Base-by-base conservation (phyloP, 2,113 vertebrate species). In the Gopherus flavomarginatus region DNA sequence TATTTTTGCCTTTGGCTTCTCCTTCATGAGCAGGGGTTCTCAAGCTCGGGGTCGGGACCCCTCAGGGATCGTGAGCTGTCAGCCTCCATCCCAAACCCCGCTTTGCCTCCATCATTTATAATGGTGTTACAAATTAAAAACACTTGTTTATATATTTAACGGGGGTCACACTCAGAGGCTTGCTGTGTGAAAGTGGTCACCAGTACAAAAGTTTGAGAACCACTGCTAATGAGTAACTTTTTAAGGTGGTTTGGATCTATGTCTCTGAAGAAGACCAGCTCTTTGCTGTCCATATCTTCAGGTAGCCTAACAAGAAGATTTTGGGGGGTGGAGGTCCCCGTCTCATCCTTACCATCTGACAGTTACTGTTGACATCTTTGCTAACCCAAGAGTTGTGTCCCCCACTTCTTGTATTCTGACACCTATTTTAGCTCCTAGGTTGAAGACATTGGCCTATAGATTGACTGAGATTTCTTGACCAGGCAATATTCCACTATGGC, bases 351-450 rank as follows among this genome's bases (percentile, higher is more conserved):
- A 2, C 42, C 27, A 5, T 22, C 1, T 0, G 27, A 0, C 38
- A 21, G 82, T 47, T 44, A 1, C 1, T 53, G 77, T 2, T 80
- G 53, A 27, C 52, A 2, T 4, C 2, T 29, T 11, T 29, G 0
- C 0, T 27, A 1, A 77, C 1, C 5, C 2, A 1, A 1, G 86
- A 8, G 14, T 1, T 57, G 65, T 52, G 81, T 42, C 88, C 47
- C 53, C 79, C 65, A 0, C 35, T 5, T 22, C 35, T 72, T 38
- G 12, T 72, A 72, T 0, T 0, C 1, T 14, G 85, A 77, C n/a
- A 38, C 21, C 84, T 6, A 19, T 2, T 77, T 29, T 82, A 11
- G 69, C 52, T 57, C 91, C 42, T 56, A 88, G 16, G 79, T 1
- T 42, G 81, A 2, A 8, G 82, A 90, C 86, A 27, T 90, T 22